These are phyloP conservation scores for Pollenia labialis DNA, from an alignment of 2,888 invertebrate species.

Conservation along the genomic window DNA sequence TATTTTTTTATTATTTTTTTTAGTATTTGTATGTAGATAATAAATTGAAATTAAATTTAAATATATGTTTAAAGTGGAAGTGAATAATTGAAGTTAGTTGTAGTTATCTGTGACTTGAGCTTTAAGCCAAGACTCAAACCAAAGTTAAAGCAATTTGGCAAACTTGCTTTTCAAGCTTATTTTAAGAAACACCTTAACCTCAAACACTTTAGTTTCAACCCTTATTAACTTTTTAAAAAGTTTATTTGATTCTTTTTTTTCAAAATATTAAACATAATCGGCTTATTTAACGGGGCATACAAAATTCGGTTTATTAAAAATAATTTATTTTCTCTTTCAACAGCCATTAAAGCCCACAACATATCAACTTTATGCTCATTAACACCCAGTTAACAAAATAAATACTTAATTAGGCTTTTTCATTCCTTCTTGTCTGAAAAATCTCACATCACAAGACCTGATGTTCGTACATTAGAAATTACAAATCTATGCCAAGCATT, in stretches of 20 bases:
- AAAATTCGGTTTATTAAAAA: neutral
- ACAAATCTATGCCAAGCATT: conserved; percentile 75
- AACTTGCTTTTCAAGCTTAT: neutral
- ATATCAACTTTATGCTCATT: conserved; percentile 23
- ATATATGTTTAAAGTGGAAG: conserved; percentile 36
- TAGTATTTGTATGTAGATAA: neutral
- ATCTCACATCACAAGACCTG: conserved; percentile 51
- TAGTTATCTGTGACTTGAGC: neutral
- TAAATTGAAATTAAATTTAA: conserved; percentile 35
- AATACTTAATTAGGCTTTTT: conserved; percentile 16
- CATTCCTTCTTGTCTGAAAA: neutral
- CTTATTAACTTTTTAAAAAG: conserved; percentile 13
- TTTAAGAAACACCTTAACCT: neutral
- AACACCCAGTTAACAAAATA: conserved; percentile 40
- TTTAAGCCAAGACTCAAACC: conserved; percentile 17
- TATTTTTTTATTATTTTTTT: conserved; percentile 16
- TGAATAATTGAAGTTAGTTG: conserved; percentile 28
- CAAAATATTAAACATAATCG: conserved; percentile 56
- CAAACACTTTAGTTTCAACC: conserved; percentile 43
- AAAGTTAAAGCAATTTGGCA: conserved; percentile 17
- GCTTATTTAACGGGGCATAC: conserved; percentile 39
- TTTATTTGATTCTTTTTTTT: conserved; percentile 6
- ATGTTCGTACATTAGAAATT: neutral
- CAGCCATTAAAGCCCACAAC: neutral
- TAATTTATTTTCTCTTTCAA: neutral